phyloP scores from a whole-genome alignment of 2,888 invertebrate species.

The Bombylius major region DNA sequence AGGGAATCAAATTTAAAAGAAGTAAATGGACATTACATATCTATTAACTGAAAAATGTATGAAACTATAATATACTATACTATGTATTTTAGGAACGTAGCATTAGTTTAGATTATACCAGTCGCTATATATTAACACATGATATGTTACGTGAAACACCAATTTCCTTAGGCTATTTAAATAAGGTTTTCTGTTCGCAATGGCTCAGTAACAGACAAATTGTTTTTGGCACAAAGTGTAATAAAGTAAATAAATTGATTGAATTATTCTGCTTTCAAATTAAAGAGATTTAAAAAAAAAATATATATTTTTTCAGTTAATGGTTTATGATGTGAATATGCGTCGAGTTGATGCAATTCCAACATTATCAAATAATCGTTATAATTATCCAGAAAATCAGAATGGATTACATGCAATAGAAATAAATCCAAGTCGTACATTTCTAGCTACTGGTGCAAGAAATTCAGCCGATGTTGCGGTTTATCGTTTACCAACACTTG shows the following conservation, averaged over 20 bases:
- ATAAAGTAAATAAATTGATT: conserved; percentile 53
- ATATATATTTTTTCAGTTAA: conserved; percentile 44
- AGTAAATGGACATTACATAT: conserved; percentile 30
- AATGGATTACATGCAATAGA: conserved; percentile 90
- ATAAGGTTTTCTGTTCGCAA: conserved; percentile 90
- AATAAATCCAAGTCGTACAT: conserved; percentile 82
- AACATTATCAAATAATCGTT: conserved; percentile 53
- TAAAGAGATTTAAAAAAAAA: not conserved
- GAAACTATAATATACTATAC: not conserved
- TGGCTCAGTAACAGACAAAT: conserved; percentile 93
- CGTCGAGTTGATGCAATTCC: conserved; percentile 82
- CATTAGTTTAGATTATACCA: conserved; percentile 67
- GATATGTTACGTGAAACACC: conserved; percentile 80
- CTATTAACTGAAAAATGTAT: not conserved
- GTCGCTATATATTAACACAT: conserved; percentile 76
- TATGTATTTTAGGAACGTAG: conserved; percentile 37
- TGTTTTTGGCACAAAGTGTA: conserved; percentile 94
- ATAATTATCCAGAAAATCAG: conserved; percentile 43
- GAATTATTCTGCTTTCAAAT: no score
- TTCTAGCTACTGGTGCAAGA: conserved; percentile 82
- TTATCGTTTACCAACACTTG: conserved; percentile 76
- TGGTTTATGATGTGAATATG: conserved; percentile 84
- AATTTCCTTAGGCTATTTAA: conserved; percentile 71
- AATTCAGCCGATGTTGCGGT: conserved; percentile 89
- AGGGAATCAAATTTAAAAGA: conserved; percentile 61